These are phyloP conservation scores for Drosophila mercatorum DNA, from an alignment of 2,888 invertebrate genomes.

Conservation along the genomic window DNA sequence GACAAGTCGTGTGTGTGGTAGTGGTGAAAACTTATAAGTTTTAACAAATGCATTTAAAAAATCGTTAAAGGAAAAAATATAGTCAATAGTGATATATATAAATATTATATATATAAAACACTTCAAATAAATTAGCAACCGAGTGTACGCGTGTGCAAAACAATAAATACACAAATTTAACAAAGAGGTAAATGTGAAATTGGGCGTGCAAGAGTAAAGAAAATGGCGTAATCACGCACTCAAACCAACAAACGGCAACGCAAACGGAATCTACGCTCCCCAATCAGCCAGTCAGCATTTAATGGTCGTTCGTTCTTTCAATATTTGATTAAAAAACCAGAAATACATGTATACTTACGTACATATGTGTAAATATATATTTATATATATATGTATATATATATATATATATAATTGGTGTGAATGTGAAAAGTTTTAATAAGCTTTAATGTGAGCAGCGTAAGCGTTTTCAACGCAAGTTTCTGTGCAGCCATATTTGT, in stretches of 20 bases:
- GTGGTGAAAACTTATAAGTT: slow-evolving; percentile 62
- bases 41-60: slow-evolving; percentile 56
- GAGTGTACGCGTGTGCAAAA: slow-evolving; percentile 45
- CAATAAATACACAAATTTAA: slow-evolving; percentile 37
- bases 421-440: slow-evolving; percentile 62
- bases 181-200: slow-evolving; percentile 72
- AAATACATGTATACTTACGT: slow-evolving; percentile 40
- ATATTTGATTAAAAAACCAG: slow-evolving; percentile 61
- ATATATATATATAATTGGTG: slow-evolving; percentile 34
- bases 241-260: slow-evolving; percentile 69
- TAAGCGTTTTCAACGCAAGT: slow-evolving; percentile 59
- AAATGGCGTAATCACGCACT: slow-evolving; percentile 80
- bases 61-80: slow-evolving; percentile 29
- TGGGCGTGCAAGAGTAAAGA: slow-evolving; percentile 76
- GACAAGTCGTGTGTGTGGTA: slow-evolving; percentile 58
- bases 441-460: slow-evolving; percentile 57
- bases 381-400: slow-evolving; percentile 3
- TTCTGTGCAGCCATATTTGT: slow-evolving; percentile 72
- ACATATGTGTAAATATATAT: slow-evolving; percentile 24
- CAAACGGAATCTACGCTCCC: slow-evolving; percentile 69
- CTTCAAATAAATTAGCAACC: slow-evolving; percentile 28
- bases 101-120: slow-evolving; percentile 13
- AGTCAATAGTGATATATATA: slow-evolving; percentile 21
- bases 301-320: slow-evolving; percentile 58
- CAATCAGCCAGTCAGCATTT: slow-evolving; percentile 72